Base-by-base conservation (phyloP, 2,888 invertebrate genomes). In the Neoscelio sp. region DNA sequence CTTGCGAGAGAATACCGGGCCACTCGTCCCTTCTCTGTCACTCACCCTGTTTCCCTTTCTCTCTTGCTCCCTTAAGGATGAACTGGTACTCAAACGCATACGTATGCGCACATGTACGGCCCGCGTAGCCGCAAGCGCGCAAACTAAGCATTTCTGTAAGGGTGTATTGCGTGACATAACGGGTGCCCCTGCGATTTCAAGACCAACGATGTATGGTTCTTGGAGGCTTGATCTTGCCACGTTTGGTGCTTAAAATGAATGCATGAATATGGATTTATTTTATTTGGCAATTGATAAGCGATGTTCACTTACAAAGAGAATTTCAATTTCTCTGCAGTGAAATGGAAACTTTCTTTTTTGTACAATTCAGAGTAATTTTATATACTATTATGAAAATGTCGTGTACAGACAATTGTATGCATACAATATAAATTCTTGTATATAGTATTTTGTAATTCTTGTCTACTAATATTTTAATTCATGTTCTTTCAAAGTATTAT, bases 91-190 rank as follows among this genome's bases (percentile, higher is more conserved):
- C 83, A 84, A 82, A 80, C 68, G 56, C 56, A 79, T 68, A 80
- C 80, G 76, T 78, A 70, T 76, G 70, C 75, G 79, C 80, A 82
- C 79, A 67, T 73, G 73, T 70, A 80, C 80, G 76, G 68, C 40
- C 65, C 74, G 52, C 58, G 68, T 71, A 73, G 64, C 79, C 82
- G 83, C 86, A 83, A 83, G 85, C 86, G 83, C 77, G 88, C 86
- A 86, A 89, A 87, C 87, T 87, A 86, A 89, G 88, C 88, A 87
- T 89, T 88, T 89, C 88, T 87, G 84, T 86, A 87, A 85, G 87
- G 86, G 88, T 86, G 86, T 88, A 87, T 87, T 88, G 88, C 87
- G 82, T 84, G 80, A 87, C 85, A 84, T 87, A 89, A 87, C 89
- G 89, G 89, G 88, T 89, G 87, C 83, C 78, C 77, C 67, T 10